phyloP scores from a whole-genome alignment of 2,113 vertebrate genomes.

The Myrmecophaga tridactyla region DNA sequence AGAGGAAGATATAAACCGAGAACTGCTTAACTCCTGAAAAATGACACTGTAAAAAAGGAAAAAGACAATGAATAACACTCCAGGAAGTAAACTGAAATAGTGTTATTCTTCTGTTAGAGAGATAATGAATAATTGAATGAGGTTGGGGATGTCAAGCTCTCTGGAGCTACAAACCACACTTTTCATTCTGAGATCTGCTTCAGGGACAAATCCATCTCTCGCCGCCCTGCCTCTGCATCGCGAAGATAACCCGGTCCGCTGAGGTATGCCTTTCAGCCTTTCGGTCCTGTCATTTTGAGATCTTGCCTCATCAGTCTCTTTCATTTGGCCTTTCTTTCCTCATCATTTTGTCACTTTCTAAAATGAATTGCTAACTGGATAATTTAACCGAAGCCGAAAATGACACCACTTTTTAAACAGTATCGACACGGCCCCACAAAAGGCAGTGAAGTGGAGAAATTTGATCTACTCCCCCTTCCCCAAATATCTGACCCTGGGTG shows the following conservation, averaged over 20 bases:
- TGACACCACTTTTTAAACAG: background rate
- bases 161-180: background rate
- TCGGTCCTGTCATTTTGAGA: background rate
- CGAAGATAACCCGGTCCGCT: background rate
- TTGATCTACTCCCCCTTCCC: background rate
- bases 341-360: slow-evolving; percentile 20
- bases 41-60: background rate
- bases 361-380: slow-evolving; percentile 22
- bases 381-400: background rate
- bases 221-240: background rate
- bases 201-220: background rate
- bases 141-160: background rate
- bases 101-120: background rate
- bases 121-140: background rate
- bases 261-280: background rate
- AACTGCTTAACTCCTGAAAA: slow-evolving; percentile 40
- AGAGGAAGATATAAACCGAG: background rate
- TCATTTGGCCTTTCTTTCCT: background rate
- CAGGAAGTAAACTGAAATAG: background rate
- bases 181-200: background rate
- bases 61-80: background rate
- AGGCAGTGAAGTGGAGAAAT: background rate
- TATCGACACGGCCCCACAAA: background rate
- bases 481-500: background rate
- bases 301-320: background rate